Evolutionary conservation across 2,797 vertebrate species (phyloP).

Genomic region (Megaceryle alcyon): DNA sequence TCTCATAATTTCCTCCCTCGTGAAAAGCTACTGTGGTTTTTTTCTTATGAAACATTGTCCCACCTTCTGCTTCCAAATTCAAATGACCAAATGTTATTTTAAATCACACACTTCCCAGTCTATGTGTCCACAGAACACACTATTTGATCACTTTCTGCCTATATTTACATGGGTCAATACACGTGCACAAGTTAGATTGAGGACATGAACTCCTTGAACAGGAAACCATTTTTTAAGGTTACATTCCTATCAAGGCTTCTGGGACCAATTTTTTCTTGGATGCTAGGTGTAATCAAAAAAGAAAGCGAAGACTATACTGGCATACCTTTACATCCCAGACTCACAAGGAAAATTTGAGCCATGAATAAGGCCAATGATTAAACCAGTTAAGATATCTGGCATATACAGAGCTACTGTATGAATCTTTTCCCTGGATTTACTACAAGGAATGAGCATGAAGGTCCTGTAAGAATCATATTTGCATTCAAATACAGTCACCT

Average conservation of each 20-base stretch:
- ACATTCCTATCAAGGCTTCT: background rate
- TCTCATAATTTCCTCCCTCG: background rate
- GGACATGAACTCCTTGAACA: background rate
- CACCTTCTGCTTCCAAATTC: background rate
- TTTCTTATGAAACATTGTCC: background rate
- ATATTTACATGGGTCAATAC: background rate
- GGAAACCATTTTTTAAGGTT: background rate
- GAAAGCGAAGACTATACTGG: background rate
- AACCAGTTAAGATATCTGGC: background rate
- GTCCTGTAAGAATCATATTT: background rate
- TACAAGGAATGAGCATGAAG: background rate
- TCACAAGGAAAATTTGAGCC: background rate
- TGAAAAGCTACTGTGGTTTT: background rate
- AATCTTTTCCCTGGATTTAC: background rate
- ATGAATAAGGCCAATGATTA: background rate
- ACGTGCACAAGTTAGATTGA: accelerated
- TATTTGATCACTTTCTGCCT: background rate
- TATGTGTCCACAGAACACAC: background rate
- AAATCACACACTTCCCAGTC: background rate
- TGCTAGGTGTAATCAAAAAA: background rate
- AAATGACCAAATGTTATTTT: background rate
- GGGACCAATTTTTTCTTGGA: background rate
- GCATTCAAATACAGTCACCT: background rate
- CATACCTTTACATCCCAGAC: background rate
- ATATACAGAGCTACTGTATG: background rate